Percentiles rank a stretch among this genome's conserved stretches.
These are phyloP conservation scores for Trichonephila inaurata DNA, from an alignment of 1,140 invertebrate species.

Conservation along the genomic window DNA sequence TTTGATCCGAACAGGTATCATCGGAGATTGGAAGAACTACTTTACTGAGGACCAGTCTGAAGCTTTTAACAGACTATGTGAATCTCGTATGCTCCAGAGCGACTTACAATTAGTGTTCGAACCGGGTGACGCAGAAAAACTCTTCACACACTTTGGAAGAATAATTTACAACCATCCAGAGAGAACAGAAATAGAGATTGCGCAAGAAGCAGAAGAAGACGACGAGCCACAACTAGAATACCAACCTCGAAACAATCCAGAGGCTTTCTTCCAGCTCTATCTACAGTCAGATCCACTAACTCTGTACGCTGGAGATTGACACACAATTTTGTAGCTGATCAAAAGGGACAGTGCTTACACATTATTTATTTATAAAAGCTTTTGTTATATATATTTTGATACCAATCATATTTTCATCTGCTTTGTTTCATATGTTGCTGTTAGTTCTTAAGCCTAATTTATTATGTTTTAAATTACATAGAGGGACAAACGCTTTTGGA, in stretches of 20 bases:
- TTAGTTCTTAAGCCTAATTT: no score
- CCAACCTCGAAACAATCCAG: neutral
- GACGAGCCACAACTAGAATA: no score
- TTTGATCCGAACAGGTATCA: conserved; percentile 80
- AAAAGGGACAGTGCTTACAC: neutral
- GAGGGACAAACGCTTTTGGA: no score
- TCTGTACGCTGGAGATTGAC: neutral
- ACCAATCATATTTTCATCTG: no score
- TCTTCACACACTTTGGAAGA: conserved; percentile 49
- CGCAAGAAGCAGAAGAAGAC: neutral
- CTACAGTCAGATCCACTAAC: conserved; percentile 30
- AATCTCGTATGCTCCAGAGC: neutral
- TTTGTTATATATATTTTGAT: neutral
- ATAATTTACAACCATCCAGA: conserved; percentile 68
- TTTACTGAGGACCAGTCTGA: conserved; percentile 85
- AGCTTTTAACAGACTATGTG: conserved; percentile 85
- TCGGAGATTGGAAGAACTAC: conserved; percentile 92
- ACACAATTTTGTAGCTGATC: neutral
- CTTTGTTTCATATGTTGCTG: no score
- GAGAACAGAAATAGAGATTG: neutral
- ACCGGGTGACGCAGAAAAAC: conserved; percentile 52
- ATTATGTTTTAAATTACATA: no score
- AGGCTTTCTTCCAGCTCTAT: conserved; percentile 32
- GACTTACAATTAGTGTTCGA: conserved; percentile 65
- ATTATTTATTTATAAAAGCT: neutral